These are phyloP conservation scores for Holocentrus rufus DNA, from an alignment of 2,797 vertebrate species.

Conservation along the genomic window DNA sequence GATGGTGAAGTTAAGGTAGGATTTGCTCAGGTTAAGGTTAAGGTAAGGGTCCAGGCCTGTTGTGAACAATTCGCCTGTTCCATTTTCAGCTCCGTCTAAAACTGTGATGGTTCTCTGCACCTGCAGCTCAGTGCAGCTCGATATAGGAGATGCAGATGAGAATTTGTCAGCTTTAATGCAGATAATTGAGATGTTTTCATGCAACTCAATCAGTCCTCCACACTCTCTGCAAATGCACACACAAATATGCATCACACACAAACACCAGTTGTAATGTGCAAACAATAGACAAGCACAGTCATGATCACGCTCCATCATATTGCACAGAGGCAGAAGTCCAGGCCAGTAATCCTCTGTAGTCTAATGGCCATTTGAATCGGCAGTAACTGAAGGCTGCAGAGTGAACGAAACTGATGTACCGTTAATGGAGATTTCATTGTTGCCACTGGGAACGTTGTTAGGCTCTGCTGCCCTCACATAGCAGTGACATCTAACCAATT, in stretches of 20 bases:
- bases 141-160: no score
- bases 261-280: not conserved
- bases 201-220: no score
- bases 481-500: constrained; percentile 62
- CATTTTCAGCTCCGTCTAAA: no score
- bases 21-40: no score
- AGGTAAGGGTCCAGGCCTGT: no score
- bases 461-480: constrained; percentile 51
- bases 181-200: no score
- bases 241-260: not conserved
- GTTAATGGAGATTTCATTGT: constrained; percentile 73
- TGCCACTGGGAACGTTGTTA: constrained; percentile 57
- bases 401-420: constrained; percentile 59
- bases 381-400: constrained; percentile 57
- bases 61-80: no score
- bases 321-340: constrained; percentile 42
- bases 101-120: no score
- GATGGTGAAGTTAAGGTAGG: no score
- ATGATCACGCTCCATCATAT: not conserved
- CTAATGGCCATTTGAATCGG: constrained; percentile 69
- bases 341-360: constrained; percentile 41
- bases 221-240: not conserved
- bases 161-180: no score
- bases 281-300: constrained; percentile 4
- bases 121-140: no score